Conservation (phyloP, 2,113 vertebrate species). For the Sapajus apella region DNA sequence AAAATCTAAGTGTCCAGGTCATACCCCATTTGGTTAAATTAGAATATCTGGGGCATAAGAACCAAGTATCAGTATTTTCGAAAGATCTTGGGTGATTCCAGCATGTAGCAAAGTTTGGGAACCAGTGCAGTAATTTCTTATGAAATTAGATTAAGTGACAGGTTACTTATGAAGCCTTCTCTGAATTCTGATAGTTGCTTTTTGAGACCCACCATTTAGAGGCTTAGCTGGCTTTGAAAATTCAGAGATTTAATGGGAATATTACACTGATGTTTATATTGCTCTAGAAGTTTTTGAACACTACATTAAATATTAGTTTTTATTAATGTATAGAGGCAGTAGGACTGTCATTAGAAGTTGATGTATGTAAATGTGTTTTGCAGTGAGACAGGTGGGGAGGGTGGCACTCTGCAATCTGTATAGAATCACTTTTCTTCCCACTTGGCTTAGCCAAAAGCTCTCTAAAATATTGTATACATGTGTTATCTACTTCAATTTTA, state of each 20-base stretch:
- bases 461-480: not conserved
- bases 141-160: conserved; percentile 19
- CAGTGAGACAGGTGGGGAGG: not conserved
- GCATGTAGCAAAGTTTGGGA: not conserved
- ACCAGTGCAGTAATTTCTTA: not conserved
- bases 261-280: not conserved
- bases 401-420: not conserved
- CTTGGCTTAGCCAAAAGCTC: not conserved
- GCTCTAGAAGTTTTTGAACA: not conserved
- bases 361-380: not conserved
- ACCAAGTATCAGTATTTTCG: not conserved
- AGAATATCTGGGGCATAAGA: not conserved
- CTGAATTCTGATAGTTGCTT: not conserved
- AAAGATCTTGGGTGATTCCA: not conserved
- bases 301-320: not conserved
- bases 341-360: not conserved
- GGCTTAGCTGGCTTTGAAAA: not conserved
- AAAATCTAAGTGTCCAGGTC: not conserved
- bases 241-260: not conserved
- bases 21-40: conserved; percentile 14
- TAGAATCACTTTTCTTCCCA: not conserved
- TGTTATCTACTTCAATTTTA: not conserved
- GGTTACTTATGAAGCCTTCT: not conserved
- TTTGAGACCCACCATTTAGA: not conserved
- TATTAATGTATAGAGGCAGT: not conserved